phyloP scores from a whole-genome alignment of 2,797 vertebrate genomes.

The Oreochromis mossambicus region DNA sequence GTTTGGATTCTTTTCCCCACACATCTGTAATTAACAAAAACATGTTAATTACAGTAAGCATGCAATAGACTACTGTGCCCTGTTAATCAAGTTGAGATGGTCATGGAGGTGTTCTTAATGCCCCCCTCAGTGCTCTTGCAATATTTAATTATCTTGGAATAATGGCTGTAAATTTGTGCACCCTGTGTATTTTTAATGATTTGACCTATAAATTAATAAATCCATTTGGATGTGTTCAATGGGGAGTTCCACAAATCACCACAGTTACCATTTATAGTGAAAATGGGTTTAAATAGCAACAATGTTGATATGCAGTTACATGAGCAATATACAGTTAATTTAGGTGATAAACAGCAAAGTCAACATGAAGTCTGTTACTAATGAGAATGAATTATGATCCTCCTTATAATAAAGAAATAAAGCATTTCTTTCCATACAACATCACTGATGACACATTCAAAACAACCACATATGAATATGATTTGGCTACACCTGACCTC shows the following conservation, averaged over 20 bases:
- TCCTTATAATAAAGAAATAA: not conserved
- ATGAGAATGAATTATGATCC: conserved; percentile 19
- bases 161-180: not conserved
- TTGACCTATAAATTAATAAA: not conserved
- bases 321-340: conserved; percentile 9
- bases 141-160: not conserved
- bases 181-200: not conserved
- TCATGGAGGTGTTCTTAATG: not conserved
- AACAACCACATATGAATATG: conserved; percentile 61
- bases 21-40: not conserved
- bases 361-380: conserved; percentile 1
- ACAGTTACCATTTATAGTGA: not conserved
- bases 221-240: not conserved
- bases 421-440: conserved; percentile 3
- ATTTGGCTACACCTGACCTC: conserved; percentile 61
- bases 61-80: not conserved
- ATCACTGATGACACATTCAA: conserved; percentile 19
- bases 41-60: not conserved
- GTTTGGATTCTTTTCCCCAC: not conserved
- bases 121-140: not conserved
- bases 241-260: not conserved
- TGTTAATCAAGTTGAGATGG: not conserved
- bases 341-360: conserved; percentile 1
- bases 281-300: not conserved
- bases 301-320: not conserved